Percentiles rank a stretch among this genome's conserved stretches.
Evolutionary conservation across 1,140 invertebrate genomes (phyloP).

Genomic region (Polypedilum vanderplanki): DNA sequence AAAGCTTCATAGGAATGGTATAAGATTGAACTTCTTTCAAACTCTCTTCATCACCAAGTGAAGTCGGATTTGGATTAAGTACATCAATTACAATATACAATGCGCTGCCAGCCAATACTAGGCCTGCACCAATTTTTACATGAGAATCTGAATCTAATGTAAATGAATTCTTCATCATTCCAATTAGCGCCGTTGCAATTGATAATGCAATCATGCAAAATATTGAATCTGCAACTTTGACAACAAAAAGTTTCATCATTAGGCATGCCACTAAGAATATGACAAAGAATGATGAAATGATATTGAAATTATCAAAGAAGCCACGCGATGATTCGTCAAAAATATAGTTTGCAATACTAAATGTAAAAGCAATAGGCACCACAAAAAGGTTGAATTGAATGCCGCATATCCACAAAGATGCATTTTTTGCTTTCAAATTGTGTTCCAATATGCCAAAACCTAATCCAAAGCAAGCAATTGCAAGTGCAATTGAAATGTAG

Average conservation of each 20-base stretch:
- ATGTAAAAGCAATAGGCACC: neutral
- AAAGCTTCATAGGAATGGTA: neutral
- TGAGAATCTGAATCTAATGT: neutral
- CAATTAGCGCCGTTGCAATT: conserved; percentile 37
- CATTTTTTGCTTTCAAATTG: conserved; percentile 22
- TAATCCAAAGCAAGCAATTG: neutral
- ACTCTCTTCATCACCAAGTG: neutral
- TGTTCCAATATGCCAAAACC: neutral
- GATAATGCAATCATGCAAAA: neutral
- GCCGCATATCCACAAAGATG: neutral
- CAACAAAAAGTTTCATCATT: conserved; percentile 34
- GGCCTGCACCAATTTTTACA: neutral
- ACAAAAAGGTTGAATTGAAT: neutral
- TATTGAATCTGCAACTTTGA: conserved; percentile 32
- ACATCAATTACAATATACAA: conserved; percentile 8
- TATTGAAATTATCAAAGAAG: conserved; percentile 24
- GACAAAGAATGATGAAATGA: conserved; percentile 8
- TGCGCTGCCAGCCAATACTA: neutral
- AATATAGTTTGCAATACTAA: neutral
- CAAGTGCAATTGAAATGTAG: neutral
- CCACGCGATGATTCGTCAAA: neutral
- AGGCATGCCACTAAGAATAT: conserved; percentile 28
- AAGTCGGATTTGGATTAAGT: neutral
- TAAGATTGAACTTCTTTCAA: neutral
- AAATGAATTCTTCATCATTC: neutral